phyloP scores from a whole-genome alignment of 2,797 vertebrate species.

The Emys orbicularis region DNA sequence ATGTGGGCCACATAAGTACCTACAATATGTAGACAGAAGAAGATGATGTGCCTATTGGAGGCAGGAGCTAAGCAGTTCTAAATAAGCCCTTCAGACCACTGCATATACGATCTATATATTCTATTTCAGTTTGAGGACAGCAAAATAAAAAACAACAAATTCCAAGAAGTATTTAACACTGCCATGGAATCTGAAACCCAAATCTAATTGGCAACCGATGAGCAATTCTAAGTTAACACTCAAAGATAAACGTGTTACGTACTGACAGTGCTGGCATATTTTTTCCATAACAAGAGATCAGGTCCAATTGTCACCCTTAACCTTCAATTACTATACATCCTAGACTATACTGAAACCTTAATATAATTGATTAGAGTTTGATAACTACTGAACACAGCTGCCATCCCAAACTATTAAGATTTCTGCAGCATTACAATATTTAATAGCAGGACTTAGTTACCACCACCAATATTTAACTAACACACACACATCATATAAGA shows the following conservation, averaged over 20 bases:
- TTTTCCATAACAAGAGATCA: neutral
- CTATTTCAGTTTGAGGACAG: neutral
- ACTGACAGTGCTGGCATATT: neutral
- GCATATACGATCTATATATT: neutral
- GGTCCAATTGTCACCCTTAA: accelerated
- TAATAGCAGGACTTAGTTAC: accelerated
- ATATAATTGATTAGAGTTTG: accelerated
- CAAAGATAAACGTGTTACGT: neutral
- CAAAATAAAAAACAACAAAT: accelerated
- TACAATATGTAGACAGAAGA: neutral
- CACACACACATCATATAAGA: neutral
- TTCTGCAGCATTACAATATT: accelerated
- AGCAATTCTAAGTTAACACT: accelerated
- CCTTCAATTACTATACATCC: accelerated
- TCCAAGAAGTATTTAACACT: accelerated
- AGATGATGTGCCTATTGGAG: neutral
- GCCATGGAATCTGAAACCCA: accelerated
- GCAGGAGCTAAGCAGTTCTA: neutral
- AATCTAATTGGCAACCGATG: accelerated
- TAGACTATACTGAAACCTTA: accelerated
- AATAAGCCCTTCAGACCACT: neutral
- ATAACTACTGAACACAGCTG: accelerated
- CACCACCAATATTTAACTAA: neutral
- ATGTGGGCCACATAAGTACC: neutral
- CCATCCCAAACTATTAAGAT: accelerated